A percentile compares a stretch with the other conserved stretches of the same genome.
These are phyloP conservation scores for Blastobasis adustella DNA, from an alignment of 2,888 invertebrate genomes.

Conservation along the genomic window DNA sequence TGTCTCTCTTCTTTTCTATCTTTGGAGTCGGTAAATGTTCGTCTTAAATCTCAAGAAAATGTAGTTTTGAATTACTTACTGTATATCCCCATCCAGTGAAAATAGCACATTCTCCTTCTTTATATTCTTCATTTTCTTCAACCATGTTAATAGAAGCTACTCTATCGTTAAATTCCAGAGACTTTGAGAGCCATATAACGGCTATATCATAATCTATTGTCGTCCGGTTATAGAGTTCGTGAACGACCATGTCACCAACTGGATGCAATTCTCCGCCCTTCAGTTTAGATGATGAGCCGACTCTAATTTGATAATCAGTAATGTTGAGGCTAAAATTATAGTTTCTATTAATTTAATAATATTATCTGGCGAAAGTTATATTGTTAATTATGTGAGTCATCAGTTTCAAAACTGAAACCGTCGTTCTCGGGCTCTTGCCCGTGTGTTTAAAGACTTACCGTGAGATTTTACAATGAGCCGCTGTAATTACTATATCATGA, in stretches of 20 bases:
- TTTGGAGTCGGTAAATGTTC: no score
- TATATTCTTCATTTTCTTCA: conserved; percentile 37
- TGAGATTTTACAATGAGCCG: conserved; percentile 76
- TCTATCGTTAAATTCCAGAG: conserved; percentile 56
- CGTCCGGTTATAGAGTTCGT: conserved; percentile 62
- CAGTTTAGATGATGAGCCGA: conserved; percentile 66
- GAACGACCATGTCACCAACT: conserved; percentile 60
- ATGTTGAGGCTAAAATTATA: no score
- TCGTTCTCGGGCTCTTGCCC: no score
- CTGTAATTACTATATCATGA: conserved; percentile 65
- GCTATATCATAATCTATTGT: conserved; percentile 77
- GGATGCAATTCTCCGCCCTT: conserved; percentile 65
- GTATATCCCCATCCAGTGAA: conserved; percentile 63
- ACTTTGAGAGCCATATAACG: conserved; percentile 63
- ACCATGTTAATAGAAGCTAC: conserved; percentile 60
- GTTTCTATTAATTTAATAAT: no score
- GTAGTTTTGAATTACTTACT: no score
- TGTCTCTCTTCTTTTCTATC: no score
- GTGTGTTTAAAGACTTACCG: conserved; percentile 30
- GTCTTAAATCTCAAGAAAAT: no score
- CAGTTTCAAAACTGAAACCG: no score
- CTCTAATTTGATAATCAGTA: conserved; percentile 40
- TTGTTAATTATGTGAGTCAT: no score
- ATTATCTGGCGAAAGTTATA: no score
- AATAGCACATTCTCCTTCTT: conserved; percentile 45